phyloP scores from a whole-genome alignment of 2,888 invertebrate genomes.

The Drosophila ezoana region DNA sequence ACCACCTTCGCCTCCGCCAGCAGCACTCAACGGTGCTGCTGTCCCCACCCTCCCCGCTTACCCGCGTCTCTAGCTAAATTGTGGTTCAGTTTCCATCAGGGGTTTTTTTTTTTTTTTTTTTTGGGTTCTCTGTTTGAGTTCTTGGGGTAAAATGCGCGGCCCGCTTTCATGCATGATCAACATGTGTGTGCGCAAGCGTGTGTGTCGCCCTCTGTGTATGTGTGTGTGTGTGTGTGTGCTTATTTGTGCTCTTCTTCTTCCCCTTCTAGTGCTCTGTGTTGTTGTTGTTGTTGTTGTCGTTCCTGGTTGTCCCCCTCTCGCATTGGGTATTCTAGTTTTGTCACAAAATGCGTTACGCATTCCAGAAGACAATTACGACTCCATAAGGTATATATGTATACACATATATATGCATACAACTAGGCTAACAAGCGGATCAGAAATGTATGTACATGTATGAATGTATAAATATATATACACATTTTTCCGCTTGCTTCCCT shows the following conservation, averaged over 20 bases:
- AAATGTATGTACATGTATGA: too few relatives aligned
- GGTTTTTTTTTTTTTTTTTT: slow-evolving; percentile 5
- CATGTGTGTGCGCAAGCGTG: slow-evolving; percentile 62
- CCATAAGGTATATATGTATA: background rate
- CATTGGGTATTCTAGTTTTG: slow-evolving; percentile 1
- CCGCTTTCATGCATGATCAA: slow-evolving; percentile 74
- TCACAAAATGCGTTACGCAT: slow-evolving; percentile 4
- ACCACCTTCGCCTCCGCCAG: background rate
- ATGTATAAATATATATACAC: too few relatives aligned
- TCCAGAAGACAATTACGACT: background rate
- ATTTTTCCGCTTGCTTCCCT: too few relatives aligned
- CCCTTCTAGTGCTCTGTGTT: background rate
- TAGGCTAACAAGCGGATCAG: too few relatives aligned
- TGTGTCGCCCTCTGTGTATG: slow-evolving; percentile 16
- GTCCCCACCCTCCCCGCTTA: background rate
- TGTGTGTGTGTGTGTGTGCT: slow-evolving; percentile 15
- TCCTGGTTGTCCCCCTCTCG: slow-evolving; percentile 6
- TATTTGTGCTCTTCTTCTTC: slow-evolving; percentile 27
- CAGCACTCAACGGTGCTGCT: slow-evolving; percentile 3
- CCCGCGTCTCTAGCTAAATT: background rate
- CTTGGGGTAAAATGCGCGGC: slow-evolving; percentile 48
- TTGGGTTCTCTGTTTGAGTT: slow-evolving; percentile 10
- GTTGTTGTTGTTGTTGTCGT: slow-evolving; percentile 14
- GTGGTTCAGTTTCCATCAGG: slow-evolving; percentile 32
- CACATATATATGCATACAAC: background rate